Evolutionary conservation across 1,140 invertebrate species (phyloP), one percentile per base, ranked within the genome.

Genomic region (Phymorhynchus buccinoides): DNA sequence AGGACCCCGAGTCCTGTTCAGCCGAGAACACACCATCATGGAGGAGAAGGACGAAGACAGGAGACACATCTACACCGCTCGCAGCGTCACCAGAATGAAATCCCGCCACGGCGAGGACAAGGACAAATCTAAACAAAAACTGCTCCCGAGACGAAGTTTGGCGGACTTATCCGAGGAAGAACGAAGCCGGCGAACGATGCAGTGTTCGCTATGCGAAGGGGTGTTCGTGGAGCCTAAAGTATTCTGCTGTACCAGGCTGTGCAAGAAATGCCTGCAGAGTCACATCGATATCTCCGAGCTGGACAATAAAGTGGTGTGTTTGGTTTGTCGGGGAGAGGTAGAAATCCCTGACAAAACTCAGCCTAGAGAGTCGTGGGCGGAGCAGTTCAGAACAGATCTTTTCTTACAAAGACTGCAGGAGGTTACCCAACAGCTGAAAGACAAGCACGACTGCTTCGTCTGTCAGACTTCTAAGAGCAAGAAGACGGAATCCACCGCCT

Each of bases 181-280:
- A 41, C 27, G 77, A 3, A 52, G 42, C n/a, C 41, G 44, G 7
- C 77, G 77, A 16, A 37, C 35, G 3, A 86, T 27, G 96, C 96
- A 0, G 95, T 85, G 84, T 32, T 71, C 66, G 16, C 39, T 48
- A 12, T 85, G 84, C 68, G 52, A 82, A 27, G 32, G 32, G 12
- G 32, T n/a, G 18, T 56, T 85, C 2, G 32, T 30, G n/a, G 84
- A 85, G 41, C 84, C 84, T 80, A 85, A 85, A 42, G 68, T 85
- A 22, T 62, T 85, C 27, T 85, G 84, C 71, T 85, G 84, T 52
- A 52, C 66, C 7, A 4, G 84, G 39, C 62, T 85, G 30, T 85
- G 84, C 80, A 85, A 75, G 71, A 37, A 44, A n/a, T 85, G 84
- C 42, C 84, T 85, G 22, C 84, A 81, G 68, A 82, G 56, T 62